A percentile compares a stretch with the other conserved stretches of the same genome.
phyloP scores from a whole-genome alignment of 2,113 vertebrate species.

The Willisornis vidua region DNA sequence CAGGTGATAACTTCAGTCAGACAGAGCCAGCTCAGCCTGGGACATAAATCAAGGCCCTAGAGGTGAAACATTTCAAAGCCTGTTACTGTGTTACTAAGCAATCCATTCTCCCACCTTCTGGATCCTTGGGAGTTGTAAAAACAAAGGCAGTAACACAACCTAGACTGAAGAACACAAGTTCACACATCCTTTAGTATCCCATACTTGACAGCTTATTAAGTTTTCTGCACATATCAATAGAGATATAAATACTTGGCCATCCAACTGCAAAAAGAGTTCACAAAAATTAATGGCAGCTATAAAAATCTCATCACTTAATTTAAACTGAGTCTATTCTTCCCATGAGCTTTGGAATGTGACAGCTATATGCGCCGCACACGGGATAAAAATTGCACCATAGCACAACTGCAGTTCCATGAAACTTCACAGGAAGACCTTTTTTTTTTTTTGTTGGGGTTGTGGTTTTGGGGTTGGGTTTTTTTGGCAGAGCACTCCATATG shows the following conservation, averaged over 20 bases:
- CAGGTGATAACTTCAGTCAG: background rate
- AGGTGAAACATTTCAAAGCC: conserved; percentile 18
- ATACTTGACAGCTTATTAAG: conserved; percentile 1
- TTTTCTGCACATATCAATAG: background rate
- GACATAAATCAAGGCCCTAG: background rate
- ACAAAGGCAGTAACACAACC: background rate
- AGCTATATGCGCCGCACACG: background rate
- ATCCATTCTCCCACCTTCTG: background rate
- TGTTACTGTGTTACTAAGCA: conserved; percentile 12
- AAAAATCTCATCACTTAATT: conserved; percentile 49
- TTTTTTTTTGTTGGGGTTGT: background rate
- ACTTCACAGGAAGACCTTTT: background rate
- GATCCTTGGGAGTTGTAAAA: conserved; percentile 23
- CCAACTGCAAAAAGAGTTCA: conserved; percentile 34
- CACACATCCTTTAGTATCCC: background rate
- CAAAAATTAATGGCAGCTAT: conserved; percentile 56
- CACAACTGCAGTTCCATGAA: background rate
- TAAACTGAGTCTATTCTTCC: conserved; percentile 1
- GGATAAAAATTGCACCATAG: background rate
- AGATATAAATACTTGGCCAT: conserved; percentile 37
- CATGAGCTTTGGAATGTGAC: conserved; percentile 8
- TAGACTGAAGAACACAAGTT: background rate
- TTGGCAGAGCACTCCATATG: background rate
- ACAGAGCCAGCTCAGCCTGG: background rate
- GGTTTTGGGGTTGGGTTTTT: background rate